Conservation (phyloP, 2,888 invertebrate genomes). For the Maniola hyperantus region DNA sequence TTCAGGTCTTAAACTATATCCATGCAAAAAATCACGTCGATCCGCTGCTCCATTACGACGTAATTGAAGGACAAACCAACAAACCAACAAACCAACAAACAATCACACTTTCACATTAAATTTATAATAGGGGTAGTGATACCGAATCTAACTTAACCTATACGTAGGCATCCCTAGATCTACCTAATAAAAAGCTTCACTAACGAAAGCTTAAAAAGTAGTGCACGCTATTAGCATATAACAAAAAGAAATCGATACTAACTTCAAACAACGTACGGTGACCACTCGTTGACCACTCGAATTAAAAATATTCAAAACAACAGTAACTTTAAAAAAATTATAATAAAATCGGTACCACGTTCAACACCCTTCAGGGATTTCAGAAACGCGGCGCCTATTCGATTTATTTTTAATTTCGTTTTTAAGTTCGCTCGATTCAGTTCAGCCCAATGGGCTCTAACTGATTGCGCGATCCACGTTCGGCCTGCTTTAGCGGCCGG, state of each 20-base stretch:
- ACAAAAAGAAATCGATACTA: conserved; percentile 39
- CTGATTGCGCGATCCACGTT: conserved; percentile 51
- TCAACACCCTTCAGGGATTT: conserved; percentile 40
- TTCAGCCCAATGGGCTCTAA: conserved; percentile 67
- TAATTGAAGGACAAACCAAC: too few relatives aligned
- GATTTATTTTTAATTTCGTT: conserved; percentile 18
- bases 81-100: too few relatives aligned
- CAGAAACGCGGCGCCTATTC: conserved; percentile 26
- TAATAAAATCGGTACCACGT: conserved; percentile 42
- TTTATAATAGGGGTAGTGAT: too few relatives aligned
- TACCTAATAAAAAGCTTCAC: background rate
- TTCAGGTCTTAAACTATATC: too few relatives aligned
- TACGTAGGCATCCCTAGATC: too few relatives aligned
- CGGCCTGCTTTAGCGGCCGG: conserved; percentile 53
- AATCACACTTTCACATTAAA: too few relatives aligned
- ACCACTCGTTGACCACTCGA: conserved; percentile 23
- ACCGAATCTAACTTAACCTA: too few relatives aligned
- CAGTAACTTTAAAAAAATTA: background rate
- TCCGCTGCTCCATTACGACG: too few relatives aligned
- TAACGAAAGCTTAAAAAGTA: conserved; percentile 8
- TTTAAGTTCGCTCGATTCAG: conserved; percentile 47
- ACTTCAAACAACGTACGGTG: conserved; percentile 36
- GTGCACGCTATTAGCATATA: conserved; percentile 11
- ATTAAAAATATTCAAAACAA: background rate
- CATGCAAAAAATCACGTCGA: too few relatives aligned